Evolutionary conservation across 1,140 invertebrate species (phyloP), one percentile per base, ranked within the genome.

Genomic region (Luehdorfia chinensis): DNA sequence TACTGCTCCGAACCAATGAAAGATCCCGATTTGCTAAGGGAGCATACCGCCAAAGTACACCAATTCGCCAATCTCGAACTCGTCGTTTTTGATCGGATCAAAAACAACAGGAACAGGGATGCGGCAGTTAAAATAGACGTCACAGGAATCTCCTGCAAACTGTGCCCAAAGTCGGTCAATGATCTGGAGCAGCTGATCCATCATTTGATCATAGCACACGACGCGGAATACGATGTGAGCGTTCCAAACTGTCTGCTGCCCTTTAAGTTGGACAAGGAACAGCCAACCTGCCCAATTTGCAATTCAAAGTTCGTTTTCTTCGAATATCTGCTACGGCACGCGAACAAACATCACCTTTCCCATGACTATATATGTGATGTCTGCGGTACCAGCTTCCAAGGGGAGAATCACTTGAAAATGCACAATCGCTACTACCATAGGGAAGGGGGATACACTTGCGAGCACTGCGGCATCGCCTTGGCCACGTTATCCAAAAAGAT

Each of bases 291-390:
- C 30, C 66, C 75, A 0, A 80, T 76, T 14, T 85, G 81, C 45
- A 58, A 81, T 39, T 66, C 68, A 43, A 80, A 79, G 37, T 86
- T 86, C 39, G 73, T 77, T 0, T 86, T 78, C 53, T 86, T 86
- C 46, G 83, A 84, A 47, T 83, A 80, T 25, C 43, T 86, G 0
- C 43, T 86, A 0, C 64, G 79, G 0, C 83, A 86, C 31, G 77
- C 83, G 0, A 86, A 86, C 28, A 84, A 86, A 36, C 59, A 78
- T 18, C 81, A 84, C 39, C 46, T 85, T 0, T 61, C 74, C 0
- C 81, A 85, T 15, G 74, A 81, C 32, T 85, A 84, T 27, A 80
- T 80, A 15, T 85, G 79, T 21, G 78, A 85, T 11, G 75, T 85
- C 0, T 85, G 81, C 8, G 78, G 81, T 0, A 75, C 75, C 0